phyloP scores from a whole-genome alignment of 2,888 invertebrate species.

The Choreutis nemorana region DNA sequence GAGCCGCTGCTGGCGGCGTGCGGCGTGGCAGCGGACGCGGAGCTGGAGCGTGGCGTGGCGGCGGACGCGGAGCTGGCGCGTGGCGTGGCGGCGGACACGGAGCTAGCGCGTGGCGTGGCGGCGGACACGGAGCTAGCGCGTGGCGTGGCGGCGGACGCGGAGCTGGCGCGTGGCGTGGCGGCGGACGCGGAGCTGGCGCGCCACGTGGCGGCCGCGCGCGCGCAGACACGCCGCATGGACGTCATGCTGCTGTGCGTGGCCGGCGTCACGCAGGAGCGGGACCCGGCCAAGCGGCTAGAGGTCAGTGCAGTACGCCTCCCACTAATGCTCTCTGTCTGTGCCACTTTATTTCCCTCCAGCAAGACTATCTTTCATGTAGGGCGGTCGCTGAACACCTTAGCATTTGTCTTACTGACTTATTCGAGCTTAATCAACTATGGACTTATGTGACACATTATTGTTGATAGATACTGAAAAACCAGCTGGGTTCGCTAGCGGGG shows the following conservation, averaged over 20 bases:
- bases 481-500: slow-evolving; percentile 71
- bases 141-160: slow-evolving; percentile 22
- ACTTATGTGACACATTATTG: background rate
- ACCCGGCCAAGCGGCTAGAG: slow-evolving; percentile 70
- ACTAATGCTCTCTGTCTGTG: slow-evolving; percentile 1
- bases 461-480: slow-evolving; percentile 67
- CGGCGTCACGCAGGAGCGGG: slow-evolving; percentile 64
- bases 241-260: slow-evolving; percentile 67
- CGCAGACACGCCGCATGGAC: slow-evolving; percentile 65
- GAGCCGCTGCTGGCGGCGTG: no score
- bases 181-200: slow-evolving; percentile 10
- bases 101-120: slow-evolving; percentile 16
- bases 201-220: slow-evolving; percentile 46
- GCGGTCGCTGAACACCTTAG: background rate
- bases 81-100: slow-evolving; percentile 11
- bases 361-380: background rate
- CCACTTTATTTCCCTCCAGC: background rate
- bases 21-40: slow-evolving; percentile 6
- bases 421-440: background rate
- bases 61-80: slow-evolving; percentile 6
- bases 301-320: slow-evolving; percentile 26
- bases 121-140: slow-evolving; percentile 21
- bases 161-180: slow-evolving; percentile 49
- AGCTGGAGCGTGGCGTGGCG: slow-evolving; percentile 6
- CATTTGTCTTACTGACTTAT: background rate